Evolutionary conservation across 2,797 vertebrate genomes (phyloP), one percentile per base, ranked within the genome.

Genomic region (Erethizon dorsatum): DNA sequence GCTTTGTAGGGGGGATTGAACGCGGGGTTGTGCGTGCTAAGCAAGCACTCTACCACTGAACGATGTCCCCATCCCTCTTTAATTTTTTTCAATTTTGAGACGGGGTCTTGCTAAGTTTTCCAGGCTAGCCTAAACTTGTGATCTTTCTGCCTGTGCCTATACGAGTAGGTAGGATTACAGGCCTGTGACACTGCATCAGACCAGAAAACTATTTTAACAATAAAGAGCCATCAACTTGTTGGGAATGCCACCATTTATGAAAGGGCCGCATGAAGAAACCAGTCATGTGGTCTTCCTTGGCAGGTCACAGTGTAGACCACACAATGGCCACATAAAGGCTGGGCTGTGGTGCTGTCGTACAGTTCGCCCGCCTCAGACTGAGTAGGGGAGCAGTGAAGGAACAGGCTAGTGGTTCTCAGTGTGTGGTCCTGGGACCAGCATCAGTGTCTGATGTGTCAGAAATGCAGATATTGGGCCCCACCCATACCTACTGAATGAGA

Each of bases 321-420:
- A 20, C 0, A 0, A 0, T 2, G 17, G 75, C 37, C 31, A 6
- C 1, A 1, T 33, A 45, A 26, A n/a, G 67, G 26, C 41, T 0
- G 11, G n/a, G 17, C 47, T 15, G 3, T 5, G 0, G 22, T 22
- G n/a, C 83, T 69, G 41, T 24, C 33, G 17, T 67, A 33, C 65
- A n/a, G 0, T 65, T 57, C 28, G 22, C 26, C 33, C 41, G 52
- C 83, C 41, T 61, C 28, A 9, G 33, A 24, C 52, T 28, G 37
- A 78, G 8, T 12, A 13, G 37, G n/a, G 31, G 22, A 67, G n/a
- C 75, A 31, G n/a, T 45, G 50, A 71, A 83, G 18, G 54, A 63
- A 13, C 45, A 75, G 69, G n/a, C 57, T 67, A 24, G 54, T 15
- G 15, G 4, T 18, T 47, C 80, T 78, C 65, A 54, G 4, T 9